Conservation (phyloP, 2,888 invertebrate genomes). For the Oxystoma pomonae region DNA sequence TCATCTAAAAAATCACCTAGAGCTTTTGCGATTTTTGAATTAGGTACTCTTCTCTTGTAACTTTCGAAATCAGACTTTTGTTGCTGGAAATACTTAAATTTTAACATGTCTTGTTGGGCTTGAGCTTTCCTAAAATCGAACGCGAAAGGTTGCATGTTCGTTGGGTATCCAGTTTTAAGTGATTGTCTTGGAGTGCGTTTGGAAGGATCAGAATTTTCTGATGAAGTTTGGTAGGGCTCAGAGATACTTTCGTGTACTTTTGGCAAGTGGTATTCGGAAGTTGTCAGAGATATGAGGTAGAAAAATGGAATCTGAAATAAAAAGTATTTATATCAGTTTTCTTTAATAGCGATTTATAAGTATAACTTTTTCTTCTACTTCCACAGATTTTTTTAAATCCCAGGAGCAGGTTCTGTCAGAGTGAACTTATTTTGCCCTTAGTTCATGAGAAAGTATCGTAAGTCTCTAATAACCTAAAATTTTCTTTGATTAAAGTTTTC, state of each 20-base stretch:
- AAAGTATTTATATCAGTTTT: no score
- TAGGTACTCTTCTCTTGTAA: slow-evolving; percentile 12
- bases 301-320: neutral
- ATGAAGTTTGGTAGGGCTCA: slow-evolving; percentile 8
- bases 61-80: slow-evolving; percentile 35
- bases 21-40: neutral
- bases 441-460: no score
- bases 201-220: slow-evolving; percentile 13
- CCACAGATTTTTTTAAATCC: no score
- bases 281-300: neutral
- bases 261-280: neutral
- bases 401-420: no score
- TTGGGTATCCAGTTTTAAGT: neutral
- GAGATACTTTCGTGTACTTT: slow-evolving; percentile 17
- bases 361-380: no score
- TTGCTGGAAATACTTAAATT: slow-evolving; percentile 39
- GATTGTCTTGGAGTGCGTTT: slow-evolving; percentile 12
- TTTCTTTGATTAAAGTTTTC: no score
- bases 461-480: no score
- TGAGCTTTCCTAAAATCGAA: slow-evolving; percentile 33
- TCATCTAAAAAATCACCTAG: neutral
- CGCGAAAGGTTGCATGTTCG: slow-evolving; percentile 24
- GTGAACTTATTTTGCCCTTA: no score
- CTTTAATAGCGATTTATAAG: no score
- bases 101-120: slow-evolving; percentile 39